phyloP scores from a whole-genome alignment of 2,797 vertebrate species.

The Notolepis coatsorum region DNA sequence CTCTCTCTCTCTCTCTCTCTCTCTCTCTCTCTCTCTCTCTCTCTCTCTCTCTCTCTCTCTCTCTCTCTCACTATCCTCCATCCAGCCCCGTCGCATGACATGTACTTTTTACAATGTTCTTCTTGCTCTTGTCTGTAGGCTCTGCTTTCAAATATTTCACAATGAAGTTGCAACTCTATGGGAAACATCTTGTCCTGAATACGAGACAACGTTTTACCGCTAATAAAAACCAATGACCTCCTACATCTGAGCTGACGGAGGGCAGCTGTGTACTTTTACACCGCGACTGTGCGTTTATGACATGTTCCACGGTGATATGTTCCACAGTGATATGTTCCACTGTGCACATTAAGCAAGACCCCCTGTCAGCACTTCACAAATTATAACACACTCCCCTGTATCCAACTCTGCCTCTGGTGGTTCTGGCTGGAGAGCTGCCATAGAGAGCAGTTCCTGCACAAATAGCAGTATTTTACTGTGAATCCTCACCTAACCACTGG shows the following conservation, averaged over 20 bases:
- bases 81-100: slow-evolving; percentile 69
- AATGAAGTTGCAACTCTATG: neutral
- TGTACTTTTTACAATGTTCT: slow-evolving; percentile 17
- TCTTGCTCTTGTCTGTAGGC: slow-evolving; percentile 12
- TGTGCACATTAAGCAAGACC: neutral
- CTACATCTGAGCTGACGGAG: neutral
- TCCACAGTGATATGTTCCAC: too few species aligned
- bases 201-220: neutral
- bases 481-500: neutral
- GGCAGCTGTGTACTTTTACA: neutral
- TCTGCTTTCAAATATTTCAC: slow-evolving; percentile 33
- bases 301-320: too few species aligned
- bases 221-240: neutral
- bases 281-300: neutral
- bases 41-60: slow-evolving; percentile 30
- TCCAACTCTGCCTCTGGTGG: slow-evolving; percentile 1
- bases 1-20: slow-evolving; percentile 12
- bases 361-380: neutral
- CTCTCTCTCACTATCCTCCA: slow-evolving; percentile 15
- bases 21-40: slow-evolving; percentile 34
- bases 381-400: neutral
- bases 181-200: neutral
- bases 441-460: neutral
- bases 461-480: slow-evolving; percentile 10
- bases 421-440: neutral